Evolutionary conservation across 2,888 invertebrate species (phyloP).

Genomic region (Cataglyphis altisquamis): DNA sequence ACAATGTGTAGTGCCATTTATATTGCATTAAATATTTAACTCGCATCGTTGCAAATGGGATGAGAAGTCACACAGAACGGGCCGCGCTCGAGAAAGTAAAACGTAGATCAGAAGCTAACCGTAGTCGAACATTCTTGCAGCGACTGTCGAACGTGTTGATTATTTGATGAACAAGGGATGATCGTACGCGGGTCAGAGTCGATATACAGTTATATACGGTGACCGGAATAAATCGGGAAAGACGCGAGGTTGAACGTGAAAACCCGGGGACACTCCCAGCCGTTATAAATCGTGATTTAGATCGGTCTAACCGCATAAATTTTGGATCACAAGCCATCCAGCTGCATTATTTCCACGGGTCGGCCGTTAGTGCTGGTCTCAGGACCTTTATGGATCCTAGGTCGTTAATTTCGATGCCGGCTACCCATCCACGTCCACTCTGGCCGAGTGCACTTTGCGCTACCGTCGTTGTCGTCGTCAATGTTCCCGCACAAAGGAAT

Average conservation of each 20-base stretch:
- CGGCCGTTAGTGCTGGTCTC: constrained; percentile 66
- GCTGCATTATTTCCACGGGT: constrained; percentile 76
- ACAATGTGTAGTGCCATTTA: not conserved
- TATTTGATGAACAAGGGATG: constrained; percentile 17
- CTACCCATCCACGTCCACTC: constrained; percentile 75
- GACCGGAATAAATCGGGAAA: constrained; percentile 29
- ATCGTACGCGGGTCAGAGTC: constrained; percentile 4
- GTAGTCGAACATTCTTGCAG: not conserved
- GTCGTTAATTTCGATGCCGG: constrained; percentile 76
- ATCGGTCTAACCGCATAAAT: constrained; percentile 56
- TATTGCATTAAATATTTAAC: constrained; percentile 7
- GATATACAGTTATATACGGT: constrained; percentile 13
- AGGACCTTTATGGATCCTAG: constrained; percentile 72
- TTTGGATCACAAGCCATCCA: constrained; percentile 56
- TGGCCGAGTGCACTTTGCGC: constrained; percentile 71
- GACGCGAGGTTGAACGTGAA: not conserved
- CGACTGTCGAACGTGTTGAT: not conserved
- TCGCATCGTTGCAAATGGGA: not conserved
- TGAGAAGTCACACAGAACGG: not conserved
- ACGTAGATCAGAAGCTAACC: not conserved
- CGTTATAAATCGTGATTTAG: constrained; percentile 57
- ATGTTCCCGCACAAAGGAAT: constrained; percentile 59
- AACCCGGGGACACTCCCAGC: not conserved
- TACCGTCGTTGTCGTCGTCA: constrained; percentile 44
- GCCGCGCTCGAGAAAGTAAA: not conserved